A percentile compares a stretch with the other conserved stretches of the same genome.
Evolutionary conservation across 1,140 invertebrate genomes (phyloP).

Genomic region (Oreohelix idahoensis): DNA sequence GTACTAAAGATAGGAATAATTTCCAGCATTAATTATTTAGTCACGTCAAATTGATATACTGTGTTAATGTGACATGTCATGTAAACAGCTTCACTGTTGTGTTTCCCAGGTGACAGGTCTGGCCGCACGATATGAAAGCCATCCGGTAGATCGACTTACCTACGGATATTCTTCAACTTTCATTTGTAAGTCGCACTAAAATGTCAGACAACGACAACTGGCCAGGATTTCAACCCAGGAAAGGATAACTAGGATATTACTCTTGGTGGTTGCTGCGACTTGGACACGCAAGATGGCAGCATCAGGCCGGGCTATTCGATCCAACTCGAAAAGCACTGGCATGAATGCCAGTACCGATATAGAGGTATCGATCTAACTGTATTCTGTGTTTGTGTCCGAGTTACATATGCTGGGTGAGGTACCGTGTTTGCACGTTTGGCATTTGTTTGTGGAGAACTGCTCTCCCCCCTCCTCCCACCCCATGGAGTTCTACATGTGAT

Average conservation of each 20-base stretch:
- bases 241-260: not conserved
- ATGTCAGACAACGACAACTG: not conserved
- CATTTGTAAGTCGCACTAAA: not conserved
- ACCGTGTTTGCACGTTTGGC: no score
- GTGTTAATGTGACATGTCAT: no score
- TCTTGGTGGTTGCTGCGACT: not conserved
- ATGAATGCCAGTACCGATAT: slow-evolving; percentile 17
- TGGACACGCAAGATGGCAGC: not conserved
- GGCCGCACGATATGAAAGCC: not conserved
- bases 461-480: no score
- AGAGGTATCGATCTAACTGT: not conserved
- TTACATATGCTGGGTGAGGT: no score
- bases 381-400: no score
- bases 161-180: not conserved
- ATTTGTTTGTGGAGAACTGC: no score
- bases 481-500: no score
- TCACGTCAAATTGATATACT: no score
- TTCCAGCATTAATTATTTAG: no score
- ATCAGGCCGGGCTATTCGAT: not conserved
- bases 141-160: not conserved
- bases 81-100: no score
- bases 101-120: not conserved
- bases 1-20: no score
- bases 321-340: slow-evolving; percentile 4
- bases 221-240: not conserved